Conservation (phyloP, 1,140 invertebrate species). For the Papilio polytes region DNA sequence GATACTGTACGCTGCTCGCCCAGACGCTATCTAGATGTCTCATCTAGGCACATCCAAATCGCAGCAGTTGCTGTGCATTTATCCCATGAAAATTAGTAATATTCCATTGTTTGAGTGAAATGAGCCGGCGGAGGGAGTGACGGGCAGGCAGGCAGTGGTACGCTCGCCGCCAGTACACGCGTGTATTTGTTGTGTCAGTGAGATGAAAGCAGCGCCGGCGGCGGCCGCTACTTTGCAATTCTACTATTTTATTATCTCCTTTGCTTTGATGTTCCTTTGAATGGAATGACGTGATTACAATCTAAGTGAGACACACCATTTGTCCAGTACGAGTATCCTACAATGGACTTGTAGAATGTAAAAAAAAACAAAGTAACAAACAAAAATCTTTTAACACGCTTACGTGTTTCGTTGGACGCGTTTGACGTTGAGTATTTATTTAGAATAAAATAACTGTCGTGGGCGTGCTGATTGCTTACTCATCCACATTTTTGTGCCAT, state of each 20-base stretch:
- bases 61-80: not conserved
- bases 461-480: not conserved
- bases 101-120: too few relatives aligned
- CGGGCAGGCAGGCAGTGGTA: too few relatives aligned
- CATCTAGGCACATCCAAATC: not conserved
- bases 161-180: not conserved
- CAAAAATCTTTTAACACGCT: too few relatives aligned
- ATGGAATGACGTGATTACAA: not conserved
- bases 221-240: not conserved
- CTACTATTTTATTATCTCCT: conserved; percentile 6
- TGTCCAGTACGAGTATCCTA: not conserved
- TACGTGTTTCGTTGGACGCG: too few relatives aligned
- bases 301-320: not conserved
- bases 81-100: too few relatives aligned
- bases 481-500: not conserved
- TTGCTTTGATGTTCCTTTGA: conserved; percentile 8
- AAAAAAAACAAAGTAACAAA: not conserved
- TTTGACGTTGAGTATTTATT: too few relatives aligned
- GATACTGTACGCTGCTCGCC: too few relatives aligned
- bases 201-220: conserved; percentile 2
- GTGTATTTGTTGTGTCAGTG: not conserved
- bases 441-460: not conserved
- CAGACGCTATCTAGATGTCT: too few relatives aligned
- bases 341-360: not conserved
- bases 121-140: too few relatives aligned